Percentiles rank a stretch among this genome's conserved stretches.
phyloP scores from a whole-genome alignment of 53 echinoderm and acorn worm species.

The Echinarachnius parma region DNA sequence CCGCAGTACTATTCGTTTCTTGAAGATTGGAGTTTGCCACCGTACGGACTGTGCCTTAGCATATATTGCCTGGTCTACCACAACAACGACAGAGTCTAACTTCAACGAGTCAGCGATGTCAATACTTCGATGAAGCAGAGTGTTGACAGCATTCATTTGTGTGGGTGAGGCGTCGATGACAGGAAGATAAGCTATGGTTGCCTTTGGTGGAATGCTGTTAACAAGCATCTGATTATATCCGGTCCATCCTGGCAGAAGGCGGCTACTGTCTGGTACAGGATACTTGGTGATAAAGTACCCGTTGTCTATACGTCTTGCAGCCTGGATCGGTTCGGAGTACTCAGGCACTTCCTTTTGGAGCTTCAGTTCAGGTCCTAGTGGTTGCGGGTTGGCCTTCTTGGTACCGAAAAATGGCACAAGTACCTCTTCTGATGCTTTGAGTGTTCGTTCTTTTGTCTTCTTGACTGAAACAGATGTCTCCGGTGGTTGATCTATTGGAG shows the following conservation, averaged over 20 bases:
- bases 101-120: conserved; percentile 2
- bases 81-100: neutral
- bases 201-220: neutral
- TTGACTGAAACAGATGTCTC: conserved; percentile 23
- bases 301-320: no score
- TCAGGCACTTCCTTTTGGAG: neutral
- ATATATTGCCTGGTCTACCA: conserved; percentile 65
- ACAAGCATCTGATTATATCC: conserved; percentile 2
- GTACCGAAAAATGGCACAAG: conserved; percentile 17
- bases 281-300: no score
- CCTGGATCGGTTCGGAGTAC: no score
- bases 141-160: conserved; percentile 17
- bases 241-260: conserved; percentile 9
- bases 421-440: conserved; percentile 15
- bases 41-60: conserved; percentile 43
- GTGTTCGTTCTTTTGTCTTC: conserved; percentile 26
- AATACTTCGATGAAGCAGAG: conserved; percentile 13
- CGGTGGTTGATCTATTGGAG: conserved; percentile 6
- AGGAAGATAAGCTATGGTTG: conserved; percentile 29
- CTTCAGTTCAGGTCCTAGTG: neutral
- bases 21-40: conserved; percentile 42
- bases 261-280: no score
- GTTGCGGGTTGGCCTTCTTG: conserved; percentile 13
- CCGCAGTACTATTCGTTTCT: conserved; percentile 35
- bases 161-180: conserved; percentile 39